Evolutionary conservation across 2,888 invertebrate genomes (phyloP), one percentile per base, ranked within the genome.

Genomic region (Pseudococcus jackbeardsleyi): DNA sequence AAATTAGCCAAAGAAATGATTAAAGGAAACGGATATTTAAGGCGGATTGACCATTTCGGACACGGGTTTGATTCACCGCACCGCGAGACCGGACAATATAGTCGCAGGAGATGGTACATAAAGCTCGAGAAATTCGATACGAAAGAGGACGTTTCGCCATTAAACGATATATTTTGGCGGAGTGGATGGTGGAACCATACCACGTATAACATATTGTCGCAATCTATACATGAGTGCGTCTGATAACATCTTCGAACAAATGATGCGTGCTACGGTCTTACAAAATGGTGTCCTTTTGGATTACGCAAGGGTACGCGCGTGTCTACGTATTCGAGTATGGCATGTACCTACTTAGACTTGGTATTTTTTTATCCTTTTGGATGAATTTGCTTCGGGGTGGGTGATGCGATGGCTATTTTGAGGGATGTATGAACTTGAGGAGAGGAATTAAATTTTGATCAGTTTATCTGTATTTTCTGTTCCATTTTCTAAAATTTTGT

Each of bases 171-270:
- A 19, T 46, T 42, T 82, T 46, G 26, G 42, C 79, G 79, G 46
- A 72, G 42, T 72, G 33, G 42, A 42, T 33, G 26, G 26, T 7
- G 33, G 33, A 9, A 72, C 33, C 26, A 15, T 33, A 33, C 72
- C 72, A 33, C 64, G 64, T 46, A 82, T 82, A 82, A 82, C 79
- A 82, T 82, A 46, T 82, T 82, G 79, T 46, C 46, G 17, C 72
- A 72, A 72, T 72, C 72, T 72, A 72, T 72, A 72, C 72, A 19
- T 82, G 33, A 46, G n/a, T 82, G 46, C 79, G 42, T 82, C 11
- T 42, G 79, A 82, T 82, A 82, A 82, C 79, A 82, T 82, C 79
- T 82, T 82, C 79, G 39, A 82, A 82, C 79, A 82, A 82, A 82
- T 82, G 79, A 82, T 82, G 79, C 79, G 79, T 82, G 79, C 79